Evolutionary conservation across 1,140 invertebrate genomes (phyloP).

Genomic region (Penaeus chinensis): DNA sequence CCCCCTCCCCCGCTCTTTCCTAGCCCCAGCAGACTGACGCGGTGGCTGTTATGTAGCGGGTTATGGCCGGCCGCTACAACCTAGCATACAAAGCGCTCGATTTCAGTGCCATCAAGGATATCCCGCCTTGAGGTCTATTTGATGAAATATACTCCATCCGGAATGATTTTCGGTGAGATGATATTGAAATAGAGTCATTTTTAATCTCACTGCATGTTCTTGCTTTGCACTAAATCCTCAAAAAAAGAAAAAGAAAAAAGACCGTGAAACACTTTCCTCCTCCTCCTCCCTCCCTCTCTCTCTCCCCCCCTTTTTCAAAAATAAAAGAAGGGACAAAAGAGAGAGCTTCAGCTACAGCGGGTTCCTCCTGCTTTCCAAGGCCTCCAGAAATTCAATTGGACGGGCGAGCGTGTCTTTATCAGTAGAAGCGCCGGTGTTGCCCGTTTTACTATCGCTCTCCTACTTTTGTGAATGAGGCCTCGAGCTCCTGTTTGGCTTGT

Average conservation of each 20-base stretch:
- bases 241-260: neutral
- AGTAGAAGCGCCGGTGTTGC: too few species aligned
- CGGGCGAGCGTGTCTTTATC: too few species aligned
- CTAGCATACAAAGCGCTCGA: slow-evolving; percentile 22
- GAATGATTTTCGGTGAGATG: slow-evolving; percentile 12
- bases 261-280: neutral
- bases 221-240: neutral
- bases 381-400: too few species aligned
- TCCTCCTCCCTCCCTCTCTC: neutral
- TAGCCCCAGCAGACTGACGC: neutral
- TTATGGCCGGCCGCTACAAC: slow-evolving; percentile 11
- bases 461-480: too few species aligned
- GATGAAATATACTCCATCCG: slow-evolving; percentile 14
- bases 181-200: neutral
- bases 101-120: slow-evolving; percentile 16
- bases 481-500: too few species aligned
- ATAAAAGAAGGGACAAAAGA: too few species aligned
- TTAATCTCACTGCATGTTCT: neutral
- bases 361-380: too few species aligned
- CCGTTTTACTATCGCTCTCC: too few species aligned
- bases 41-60: slow-evolving; percentile 12
- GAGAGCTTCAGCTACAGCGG: too few species aligned
- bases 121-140: slow-evolving; percentile 17
- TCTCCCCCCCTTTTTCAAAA: neutral
- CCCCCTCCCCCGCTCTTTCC: neutral